Conservation (phyloP, 2,888 invertebrate genomes). For the Aspidiotus destructor region DNA sequence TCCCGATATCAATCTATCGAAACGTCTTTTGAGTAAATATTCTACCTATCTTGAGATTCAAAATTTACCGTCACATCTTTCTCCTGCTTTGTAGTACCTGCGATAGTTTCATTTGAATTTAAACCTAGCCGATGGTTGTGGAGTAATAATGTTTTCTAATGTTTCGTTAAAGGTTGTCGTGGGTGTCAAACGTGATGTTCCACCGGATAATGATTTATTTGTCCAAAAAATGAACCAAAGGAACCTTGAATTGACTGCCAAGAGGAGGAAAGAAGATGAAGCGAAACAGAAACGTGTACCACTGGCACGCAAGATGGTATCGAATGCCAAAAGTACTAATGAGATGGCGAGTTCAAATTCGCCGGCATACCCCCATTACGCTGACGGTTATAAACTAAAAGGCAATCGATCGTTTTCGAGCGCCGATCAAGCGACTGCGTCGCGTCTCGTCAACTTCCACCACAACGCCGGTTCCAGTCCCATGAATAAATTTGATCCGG, state of each 20-base stretch:
- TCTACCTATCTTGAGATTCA: no score
- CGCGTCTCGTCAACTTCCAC: conserved; percentile 17
- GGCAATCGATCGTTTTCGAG: not conserved
- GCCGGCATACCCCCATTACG: not conserved
- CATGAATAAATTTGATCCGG: conserved; percentile 17
- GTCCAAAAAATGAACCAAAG: conserved; percentile 29
- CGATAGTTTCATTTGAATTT: no score
- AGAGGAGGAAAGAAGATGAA: conserved; percentile 28
- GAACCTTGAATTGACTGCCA: conserved; percentile 28
- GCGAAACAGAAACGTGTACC: conserved; percentile 23
- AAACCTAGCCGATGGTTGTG: no score
- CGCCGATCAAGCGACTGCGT: conserved; percentile 3
- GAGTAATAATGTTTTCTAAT: no score
- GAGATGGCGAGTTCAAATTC: conserved; percentile 6
- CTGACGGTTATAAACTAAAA: conserved; percentile 15
- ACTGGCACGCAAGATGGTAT: conserved; percentile 5
- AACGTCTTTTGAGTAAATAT: no score
- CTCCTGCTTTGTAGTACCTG: no score
- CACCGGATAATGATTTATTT: conserved; percentile 11
- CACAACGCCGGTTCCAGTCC: conserved; percentile 9
- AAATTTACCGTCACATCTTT: no score
- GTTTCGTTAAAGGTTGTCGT: conserved; percentile 3
- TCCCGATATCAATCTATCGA: no score
- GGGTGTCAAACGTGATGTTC: conserved; percentile 4
- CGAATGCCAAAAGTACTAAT: conserved; percentile 8